Percentiles rank a stretch among this genome's conserved stretches.
Conservation (phyloP, 37 sponge, comb jelly and placozoan species). For the Lycopodina hypogea region DNA sequence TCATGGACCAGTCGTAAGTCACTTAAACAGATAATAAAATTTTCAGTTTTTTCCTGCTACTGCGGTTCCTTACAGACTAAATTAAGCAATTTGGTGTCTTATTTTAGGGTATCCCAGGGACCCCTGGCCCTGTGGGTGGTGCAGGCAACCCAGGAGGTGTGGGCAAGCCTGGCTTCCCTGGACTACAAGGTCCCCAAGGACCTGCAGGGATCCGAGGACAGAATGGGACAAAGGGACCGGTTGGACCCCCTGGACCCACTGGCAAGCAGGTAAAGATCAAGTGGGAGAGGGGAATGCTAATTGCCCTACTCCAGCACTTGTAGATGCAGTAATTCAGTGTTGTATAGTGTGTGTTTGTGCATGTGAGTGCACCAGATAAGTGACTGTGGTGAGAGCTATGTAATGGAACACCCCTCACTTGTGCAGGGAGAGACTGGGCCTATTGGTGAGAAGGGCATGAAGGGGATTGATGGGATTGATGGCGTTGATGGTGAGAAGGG, state of each 20-base stretch:
- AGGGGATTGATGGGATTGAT: constrained; percentile 33
- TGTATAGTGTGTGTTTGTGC: too few species aligned
- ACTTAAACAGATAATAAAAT: too few species aligned
- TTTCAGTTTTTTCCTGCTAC: too few species aligned
- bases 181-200: constrained; percentile 27
- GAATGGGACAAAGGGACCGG: constrained; percentile 17
- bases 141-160: constrained; percentile 47
- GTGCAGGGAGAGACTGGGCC: constrained; percentile 36
- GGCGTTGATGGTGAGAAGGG: constrained; percentile 48
- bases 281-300: not conserved
- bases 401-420: not conserved
- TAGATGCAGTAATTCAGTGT: not conserved
- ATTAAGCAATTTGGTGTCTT: too few species aligned
- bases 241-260: constrained; percentile 36
- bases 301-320: not conserved
- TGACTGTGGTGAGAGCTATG: too few species aligned
- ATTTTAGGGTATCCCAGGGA: constrained; percentile 28
- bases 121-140: constrained; percentile 36
- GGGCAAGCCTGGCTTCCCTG: constrained; percentile 27
- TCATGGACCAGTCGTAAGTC: constrained; percentile 46
- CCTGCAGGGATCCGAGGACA: constrained; percentile 19
- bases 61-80: too few species aligned
- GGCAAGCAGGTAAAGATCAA: constrained; percentile 36
- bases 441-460: constrained; percentile 37
- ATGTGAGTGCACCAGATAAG: too few species aligned